These are phyloP conservation scores for Torymus texanus DNA, from an alignment of 2,888 invertebrate genomes.

Conservation along the genomic window DNA sequence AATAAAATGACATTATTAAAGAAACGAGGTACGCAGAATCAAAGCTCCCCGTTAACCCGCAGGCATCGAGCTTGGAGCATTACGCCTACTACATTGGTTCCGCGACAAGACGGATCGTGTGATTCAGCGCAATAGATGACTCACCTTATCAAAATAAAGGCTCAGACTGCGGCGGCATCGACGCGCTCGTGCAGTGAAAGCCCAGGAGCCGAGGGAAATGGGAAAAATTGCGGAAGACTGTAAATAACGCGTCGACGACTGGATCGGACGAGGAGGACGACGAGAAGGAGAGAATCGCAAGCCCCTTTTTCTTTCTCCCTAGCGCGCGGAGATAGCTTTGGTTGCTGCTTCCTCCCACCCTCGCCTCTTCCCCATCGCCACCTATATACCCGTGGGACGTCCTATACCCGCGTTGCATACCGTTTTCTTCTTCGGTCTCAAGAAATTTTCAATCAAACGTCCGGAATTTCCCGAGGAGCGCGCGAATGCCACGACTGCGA, in stretches of 20 bases:
- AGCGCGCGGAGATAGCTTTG: background rate
- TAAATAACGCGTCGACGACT: slow-evolving; percentile 24
- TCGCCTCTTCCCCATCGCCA: background rate
- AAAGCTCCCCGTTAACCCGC: too few relatives aligned
- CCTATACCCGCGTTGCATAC: slow-evolving; percentile 61
- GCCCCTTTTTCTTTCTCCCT: slow-evolving; percentile 27
- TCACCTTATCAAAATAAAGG: slow-evolving; percentile 40
- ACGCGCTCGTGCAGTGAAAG: background rate
- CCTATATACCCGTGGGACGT: slow-evolving; percentile 33
- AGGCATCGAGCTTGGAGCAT: background rate
- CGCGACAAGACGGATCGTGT: slow-evolving; percentile 11
- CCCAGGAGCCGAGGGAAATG: slow-evolving; percentile 9
- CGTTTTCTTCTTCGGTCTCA: slow-evolving; percentile 67
- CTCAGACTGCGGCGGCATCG: background rate
- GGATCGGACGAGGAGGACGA: slow-evolving; percentile 11
- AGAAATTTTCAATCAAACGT: slow-evolving; percentile 75
- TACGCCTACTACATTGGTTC: background rate
- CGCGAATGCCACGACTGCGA: slow-evolving; percentile 67
- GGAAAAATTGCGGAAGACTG: slow-evolving; percentile 37
- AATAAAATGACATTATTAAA: too few relatives aligned
- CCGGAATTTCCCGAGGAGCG: slow-evolving; percentile 67
- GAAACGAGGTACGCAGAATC: too few relatives aligned
- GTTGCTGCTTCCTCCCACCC: background rate
- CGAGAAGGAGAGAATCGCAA: slow-evolving; percentile 52
- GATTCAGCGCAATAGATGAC: slow-evolving; percentile 31